Conservation (phyloP, 2,888 invertebrate species). For the Elaeidobius kamerunicus region DNA sequence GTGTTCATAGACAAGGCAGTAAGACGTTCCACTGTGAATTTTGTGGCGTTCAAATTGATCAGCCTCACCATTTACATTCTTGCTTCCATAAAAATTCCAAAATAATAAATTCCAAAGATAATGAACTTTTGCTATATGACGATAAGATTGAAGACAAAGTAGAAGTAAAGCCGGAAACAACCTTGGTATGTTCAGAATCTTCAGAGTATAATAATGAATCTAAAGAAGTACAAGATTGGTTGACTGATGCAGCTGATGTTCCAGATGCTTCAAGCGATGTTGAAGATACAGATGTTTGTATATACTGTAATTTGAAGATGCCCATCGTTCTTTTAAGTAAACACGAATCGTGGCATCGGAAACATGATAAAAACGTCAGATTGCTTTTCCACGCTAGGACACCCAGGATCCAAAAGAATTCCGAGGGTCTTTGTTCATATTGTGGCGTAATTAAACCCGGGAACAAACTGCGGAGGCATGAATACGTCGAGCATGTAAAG, state of each 20-base stretch:
- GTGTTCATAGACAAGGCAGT: constrained; percentile 3
- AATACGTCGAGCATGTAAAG: constrained; percentile 25
- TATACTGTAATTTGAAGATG: constrained; percentile 23
- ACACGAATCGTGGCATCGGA: constrained; percentile 27
- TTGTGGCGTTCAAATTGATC: constrained; percentile 12
- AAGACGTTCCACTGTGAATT: constrained; percentile 16
- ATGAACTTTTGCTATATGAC: background rate
- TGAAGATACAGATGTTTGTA: constrained; percentile 21
- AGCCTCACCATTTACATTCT: constrained; percentile 11
- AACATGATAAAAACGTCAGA: constrained; percentile 18
- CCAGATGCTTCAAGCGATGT: background rate
- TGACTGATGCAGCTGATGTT: background rate
- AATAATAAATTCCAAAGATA: background rate
- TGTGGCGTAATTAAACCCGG: constrained; percentile 24
- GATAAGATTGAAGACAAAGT: constrained; percentile 1
- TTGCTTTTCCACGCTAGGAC: background rate
- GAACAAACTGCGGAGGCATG: constrained; percentile 24
- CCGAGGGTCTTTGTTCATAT: constrained; percentile 24
- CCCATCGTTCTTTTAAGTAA: constrained; percentile 1
- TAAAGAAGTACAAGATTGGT: too few species aligned
- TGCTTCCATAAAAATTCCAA: constrained; percentile 23
- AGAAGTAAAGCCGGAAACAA: constrained; percentile 3
- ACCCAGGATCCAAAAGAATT: constrained; percentile 2
- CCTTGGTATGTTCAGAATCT: background rate
- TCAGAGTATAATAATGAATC: too few species aligned